phyloP scores from a whole-genome alignment of 2,888 invertebrate genomes.

The Dryococelus australis region DNA sequence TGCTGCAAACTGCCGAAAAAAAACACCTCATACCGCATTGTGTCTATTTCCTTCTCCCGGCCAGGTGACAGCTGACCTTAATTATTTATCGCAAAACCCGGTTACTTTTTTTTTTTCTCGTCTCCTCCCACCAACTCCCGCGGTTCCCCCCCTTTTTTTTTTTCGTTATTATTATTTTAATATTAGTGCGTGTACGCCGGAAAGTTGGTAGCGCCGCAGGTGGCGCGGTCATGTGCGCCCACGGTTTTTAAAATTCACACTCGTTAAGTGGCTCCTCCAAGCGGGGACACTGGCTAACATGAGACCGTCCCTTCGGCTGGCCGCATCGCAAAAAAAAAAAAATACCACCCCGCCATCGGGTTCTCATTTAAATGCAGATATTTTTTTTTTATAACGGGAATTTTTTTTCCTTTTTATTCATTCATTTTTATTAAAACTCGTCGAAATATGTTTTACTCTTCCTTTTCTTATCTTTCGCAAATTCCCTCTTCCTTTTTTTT shows the following conservation, averaged over 20 bases:
- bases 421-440: slow-evolving; percentile 23
- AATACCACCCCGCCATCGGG: neutral
- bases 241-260: slow-evolving; percentile 29
- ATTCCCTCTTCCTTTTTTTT: neutral
- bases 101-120: too few species aligned
- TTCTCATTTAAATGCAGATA: slow-evolving; percentile 24
- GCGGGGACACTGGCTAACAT: slow-evolving; percentile 21
- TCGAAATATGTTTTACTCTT: neutral
- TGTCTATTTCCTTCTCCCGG: neutral
- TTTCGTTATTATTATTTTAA: neutral
- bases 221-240: slow-evolving; percentile 12
- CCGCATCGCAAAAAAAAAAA: neutral
- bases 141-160: neutral
- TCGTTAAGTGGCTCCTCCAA: slow-evolving; percentile 26
- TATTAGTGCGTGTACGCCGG: neutral
- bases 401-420: neutral
- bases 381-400: neutral
- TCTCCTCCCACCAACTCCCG: too few species aligned
- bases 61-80: slow-evolving; percentile 17
- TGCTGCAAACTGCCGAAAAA: too few species aligned
- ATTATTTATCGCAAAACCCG: neutral
- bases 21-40: neutral
- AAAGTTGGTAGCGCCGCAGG: slow-evolving; percentile 25
- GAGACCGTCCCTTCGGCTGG: neutral
- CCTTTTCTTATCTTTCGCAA: neutral